Percentiles rank a stretch among this genome's conserved stretches.
These are phyloP conservation scores for Neolamprologus ventralis DNA, from an alignment of 2,113 vertebrate species.

Conservation along the genomic window DNA sequence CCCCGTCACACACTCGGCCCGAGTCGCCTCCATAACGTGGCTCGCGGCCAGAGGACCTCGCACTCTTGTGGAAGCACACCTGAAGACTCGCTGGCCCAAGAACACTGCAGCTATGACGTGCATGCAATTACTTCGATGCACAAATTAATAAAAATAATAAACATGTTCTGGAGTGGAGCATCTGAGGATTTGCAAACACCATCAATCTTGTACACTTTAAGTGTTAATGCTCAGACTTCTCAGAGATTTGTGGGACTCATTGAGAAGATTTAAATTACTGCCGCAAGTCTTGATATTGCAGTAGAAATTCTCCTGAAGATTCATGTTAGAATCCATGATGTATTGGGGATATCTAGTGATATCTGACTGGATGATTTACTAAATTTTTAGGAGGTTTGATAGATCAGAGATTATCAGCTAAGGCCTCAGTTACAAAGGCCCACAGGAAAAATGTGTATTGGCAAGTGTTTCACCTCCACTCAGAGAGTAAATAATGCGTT, in stretches of 20 bases:
- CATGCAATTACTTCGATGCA: neutral
- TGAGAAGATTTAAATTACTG: neutral
- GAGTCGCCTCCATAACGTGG: neutral
- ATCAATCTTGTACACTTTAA: neutral
- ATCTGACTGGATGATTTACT: accelerated
- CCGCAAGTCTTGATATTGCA: neutral
- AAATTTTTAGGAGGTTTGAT: neutral
- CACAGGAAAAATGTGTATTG: neutral
- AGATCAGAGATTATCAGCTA: neutral
- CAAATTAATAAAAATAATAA: neutral
- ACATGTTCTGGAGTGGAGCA: neutral
- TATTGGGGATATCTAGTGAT: neutral
- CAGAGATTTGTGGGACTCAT: neutral
- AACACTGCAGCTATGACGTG: constrained; percentile 3
- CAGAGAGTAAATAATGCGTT: accelerated
- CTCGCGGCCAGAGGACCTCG: constrained; percentile 15
- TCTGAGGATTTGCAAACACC: neutral
- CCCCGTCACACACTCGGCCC: constrained; percentile 12
- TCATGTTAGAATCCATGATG: neutral
- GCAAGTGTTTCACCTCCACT: neutral
- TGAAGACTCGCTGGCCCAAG: constrained; percentile 43
- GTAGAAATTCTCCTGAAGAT: neutral
- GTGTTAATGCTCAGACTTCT: neutral
- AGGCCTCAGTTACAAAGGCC: neutral
- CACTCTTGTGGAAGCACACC: constrained; percentile 4